phyloP scores from a whole-genome alignment of 1,140 invertebrate genomes.

The Aphaenogaster rudis region DNA sequence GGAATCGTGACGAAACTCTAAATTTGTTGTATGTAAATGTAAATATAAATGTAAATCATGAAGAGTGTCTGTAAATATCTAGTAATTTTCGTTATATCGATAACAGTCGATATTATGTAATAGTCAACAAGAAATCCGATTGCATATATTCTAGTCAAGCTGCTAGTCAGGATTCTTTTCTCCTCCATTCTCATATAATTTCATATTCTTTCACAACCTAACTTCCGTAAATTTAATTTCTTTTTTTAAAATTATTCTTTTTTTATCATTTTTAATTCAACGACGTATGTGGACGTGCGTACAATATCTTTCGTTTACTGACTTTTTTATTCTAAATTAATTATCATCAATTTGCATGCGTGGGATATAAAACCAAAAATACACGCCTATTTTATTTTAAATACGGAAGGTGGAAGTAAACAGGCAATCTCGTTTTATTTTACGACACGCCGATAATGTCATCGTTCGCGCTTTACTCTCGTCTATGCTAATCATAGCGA shows the following conservation, averaged over 20 bases:
- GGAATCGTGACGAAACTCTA: background rate
- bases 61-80: background rate
- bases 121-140: background rate
- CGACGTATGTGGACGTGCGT: too few relatives aligned
- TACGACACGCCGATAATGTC: background rate
- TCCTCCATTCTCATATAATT: too few relatives aligned
- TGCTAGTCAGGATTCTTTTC: background rate
- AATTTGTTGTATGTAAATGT: constrained; percentile 17
- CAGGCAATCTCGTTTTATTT: background rate
- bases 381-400: background rate
- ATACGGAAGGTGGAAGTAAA: background rate
- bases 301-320: too few relatives aligned
- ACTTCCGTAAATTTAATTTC: background rate
- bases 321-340: too few relatives aligned
- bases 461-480: background rate
- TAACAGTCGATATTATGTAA: background rate
- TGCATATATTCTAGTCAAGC: background rate
- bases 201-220: background rate
- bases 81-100: background rate
- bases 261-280: background rate
- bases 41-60: constrained; percentile 45
- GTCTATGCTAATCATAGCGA: background rate
- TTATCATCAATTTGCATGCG: too few relatives aligned
- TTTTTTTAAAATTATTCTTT: background rate
- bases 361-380: background rate